These are phyloP conservation scores for Bujurquina vittata DNA, from an alignment of 2,113 vertebrate species.

Conservation along the genomic window DNA sequence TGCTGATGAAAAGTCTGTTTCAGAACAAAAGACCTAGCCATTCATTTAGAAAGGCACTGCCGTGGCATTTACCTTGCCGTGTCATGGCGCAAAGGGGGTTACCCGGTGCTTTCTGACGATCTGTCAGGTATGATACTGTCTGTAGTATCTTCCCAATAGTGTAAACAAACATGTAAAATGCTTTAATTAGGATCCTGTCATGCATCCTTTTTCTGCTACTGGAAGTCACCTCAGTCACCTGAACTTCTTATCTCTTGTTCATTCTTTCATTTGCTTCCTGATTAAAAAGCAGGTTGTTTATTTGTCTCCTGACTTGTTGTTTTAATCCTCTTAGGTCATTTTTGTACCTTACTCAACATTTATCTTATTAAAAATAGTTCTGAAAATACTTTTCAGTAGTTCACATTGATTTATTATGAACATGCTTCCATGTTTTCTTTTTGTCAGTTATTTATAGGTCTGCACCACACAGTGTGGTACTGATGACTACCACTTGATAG, in stretches of 20 bases:
- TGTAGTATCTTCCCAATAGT: not conserved
- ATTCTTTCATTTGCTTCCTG: not conserved
- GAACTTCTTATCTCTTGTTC: not conserved
- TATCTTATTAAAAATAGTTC: not conserved
- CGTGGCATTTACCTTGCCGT: not conserved
- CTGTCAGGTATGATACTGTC: not conserved
- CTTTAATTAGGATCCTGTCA: not conserved
- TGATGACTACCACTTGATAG: conserved; percentile 1
- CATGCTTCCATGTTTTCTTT: not conserved
- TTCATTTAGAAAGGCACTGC: not conserved
- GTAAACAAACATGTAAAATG: not conserved
- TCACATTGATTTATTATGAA: not conserved
- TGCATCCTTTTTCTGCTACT: not conserved
- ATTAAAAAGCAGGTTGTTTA: not conserved
- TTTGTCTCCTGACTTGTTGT: not conserved
- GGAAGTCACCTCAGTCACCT: not conserved
- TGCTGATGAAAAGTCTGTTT: not conserved
- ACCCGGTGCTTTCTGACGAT: not conserved
- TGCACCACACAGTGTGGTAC: conserved; percentile 20
- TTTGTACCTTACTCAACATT: not conserved
- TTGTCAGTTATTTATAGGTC: not conserved
- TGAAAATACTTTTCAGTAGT: not conserved
- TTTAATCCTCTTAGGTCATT: not conserved
- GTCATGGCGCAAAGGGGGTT: not conserved
- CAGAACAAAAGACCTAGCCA: not conserved